phyloP scores from a whole-genome alignment of 2,113 vertebrate genomes.

The Crotalus helleri region DNA sequence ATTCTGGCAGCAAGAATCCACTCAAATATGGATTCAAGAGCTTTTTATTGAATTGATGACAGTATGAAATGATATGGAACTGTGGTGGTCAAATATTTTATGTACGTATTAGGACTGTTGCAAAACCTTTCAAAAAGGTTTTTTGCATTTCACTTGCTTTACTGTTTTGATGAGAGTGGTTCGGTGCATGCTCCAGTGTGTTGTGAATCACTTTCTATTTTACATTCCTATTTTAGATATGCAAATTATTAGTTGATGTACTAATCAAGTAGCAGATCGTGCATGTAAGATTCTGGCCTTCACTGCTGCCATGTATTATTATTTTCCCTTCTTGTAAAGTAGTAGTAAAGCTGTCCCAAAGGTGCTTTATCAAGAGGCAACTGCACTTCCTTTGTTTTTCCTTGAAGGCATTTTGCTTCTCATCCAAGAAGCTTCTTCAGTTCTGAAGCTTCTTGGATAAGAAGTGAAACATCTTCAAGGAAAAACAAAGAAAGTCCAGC shows the following conservation, averaged over 20 bases:
- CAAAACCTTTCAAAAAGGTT: background rate
- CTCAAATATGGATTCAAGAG: background rate
- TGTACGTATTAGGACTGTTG: background rate
- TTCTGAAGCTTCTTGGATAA: background rate
- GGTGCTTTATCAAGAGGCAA: background rate
- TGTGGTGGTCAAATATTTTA: background rate
- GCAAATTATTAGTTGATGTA: background rate
- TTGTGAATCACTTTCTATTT: background rate
- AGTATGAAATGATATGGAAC: background rate
- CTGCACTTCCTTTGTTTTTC: background rate
- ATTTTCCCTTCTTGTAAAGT: background rate
- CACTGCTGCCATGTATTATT: background rate
- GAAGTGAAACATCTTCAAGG: too few species aligned
- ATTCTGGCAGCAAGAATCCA: background rate
- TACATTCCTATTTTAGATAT: background rate
- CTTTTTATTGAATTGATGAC: background rate
- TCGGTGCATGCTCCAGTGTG: background rate
- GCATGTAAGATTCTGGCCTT: background rate
- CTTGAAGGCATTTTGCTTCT: background rate
- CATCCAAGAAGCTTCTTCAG: background rate
- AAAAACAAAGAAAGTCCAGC: background rate
- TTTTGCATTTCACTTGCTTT: background rate
- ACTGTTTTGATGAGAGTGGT: background rate
- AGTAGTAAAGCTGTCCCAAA: background rate
- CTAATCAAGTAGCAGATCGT: background rate